Evolutionary conservation across 2,888 invertebrate genomes (phyloP).

Genomic region (Ctenicera cuprea): DNA sequence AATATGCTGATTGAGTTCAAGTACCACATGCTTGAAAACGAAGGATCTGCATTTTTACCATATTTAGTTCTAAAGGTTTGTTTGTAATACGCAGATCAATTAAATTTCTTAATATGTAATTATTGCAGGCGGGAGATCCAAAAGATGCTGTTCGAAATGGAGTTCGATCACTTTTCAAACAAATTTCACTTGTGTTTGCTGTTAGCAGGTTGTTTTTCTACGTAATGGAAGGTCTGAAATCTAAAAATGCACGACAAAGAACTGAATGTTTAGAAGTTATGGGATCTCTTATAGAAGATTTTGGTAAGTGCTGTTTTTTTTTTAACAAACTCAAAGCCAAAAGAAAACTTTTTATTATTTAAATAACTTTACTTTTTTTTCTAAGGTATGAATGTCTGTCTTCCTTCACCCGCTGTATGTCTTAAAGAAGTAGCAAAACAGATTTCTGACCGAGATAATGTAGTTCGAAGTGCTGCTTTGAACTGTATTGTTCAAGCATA

Average conservation of each 20-base stretch:
- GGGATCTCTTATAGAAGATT: conserved; percentile 88
- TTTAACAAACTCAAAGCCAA: too few species aligned
- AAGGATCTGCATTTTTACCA: conserved; percentile 95
- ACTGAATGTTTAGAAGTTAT: conserved; percentile 97
- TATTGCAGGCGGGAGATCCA: conserved; percentile 89
- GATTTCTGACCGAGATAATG: conserved; percentile 96
- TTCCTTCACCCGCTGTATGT: conserved; percentile 86
- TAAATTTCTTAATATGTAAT: not conserved
- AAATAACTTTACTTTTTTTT: not conserved
- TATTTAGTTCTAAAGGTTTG: conserved; percentile 92
- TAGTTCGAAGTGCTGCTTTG: conserved; percentile 95
- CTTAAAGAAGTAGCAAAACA: conserved; percentile 94
- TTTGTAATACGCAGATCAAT: not conserved
- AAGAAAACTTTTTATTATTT: not conserved
- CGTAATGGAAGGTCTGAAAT: conserved; percentile 95
- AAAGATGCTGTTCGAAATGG: conserved; percentile 96
- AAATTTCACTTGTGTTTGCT: conserved; percentile 90
- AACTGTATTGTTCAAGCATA: conserved; percentile 95
- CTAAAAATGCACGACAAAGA: conserved; percentile 97
- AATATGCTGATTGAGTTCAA: conserved; percentile 85
- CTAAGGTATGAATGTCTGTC: conserved; percentile 81
- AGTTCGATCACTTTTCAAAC: conserved; percentile 89
- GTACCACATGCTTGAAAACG: conserved; percentile 92
- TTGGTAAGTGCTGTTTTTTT: conserved; percentile 74
- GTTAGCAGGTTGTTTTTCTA: conserved; percentile 92